Conservation (phyloP, 1,140 invertebrate genomes). For the Metaphire vulgaris region DNA sequence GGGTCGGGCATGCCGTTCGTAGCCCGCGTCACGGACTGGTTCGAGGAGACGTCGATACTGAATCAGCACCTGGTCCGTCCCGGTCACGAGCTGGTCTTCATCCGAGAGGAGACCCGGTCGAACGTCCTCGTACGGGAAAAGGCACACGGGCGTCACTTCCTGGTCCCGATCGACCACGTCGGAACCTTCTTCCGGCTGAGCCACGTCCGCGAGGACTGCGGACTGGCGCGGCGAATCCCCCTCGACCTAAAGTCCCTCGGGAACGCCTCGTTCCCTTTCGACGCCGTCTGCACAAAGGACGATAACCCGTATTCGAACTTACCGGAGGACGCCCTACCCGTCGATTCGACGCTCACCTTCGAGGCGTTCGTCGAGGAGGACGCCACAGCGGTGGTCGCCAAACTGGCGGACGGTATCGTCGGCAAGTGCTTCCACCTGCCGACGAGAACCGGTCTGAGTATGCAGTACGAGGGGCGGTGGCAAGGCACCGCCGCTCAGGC, state of each 20-base stretch:
- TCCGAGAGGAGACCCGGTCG: not conserved
- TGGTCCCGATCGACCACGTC: not conserved
- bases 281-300: not conserved
- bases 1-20: not conserved
- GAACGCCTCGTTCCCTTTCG: not conserved
- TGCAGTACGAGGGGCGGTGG: not conserved
- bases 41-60: not conserved
- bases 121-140: not conserved
- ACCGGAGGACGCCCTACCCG: not conserved
- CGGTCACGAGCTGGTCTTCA: not conserved
- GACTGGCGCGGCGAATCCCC: not conserved
- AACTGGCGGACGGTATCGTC: not conserved
- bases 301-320: not conserved
- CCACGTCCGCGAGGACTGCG: not conserved
- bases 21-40: not conserved
- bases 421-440: not conserved
- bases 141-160: not conserved
- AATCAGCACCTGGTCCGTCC: not conserved
- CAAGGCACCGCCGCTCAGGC: too few species aligned
- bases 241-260: not conserved
- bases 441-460: not conserved
- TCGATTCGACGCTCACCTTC: not conserved
- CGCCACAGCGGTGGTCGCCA: not conserved
- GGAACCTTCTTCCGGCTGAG: not conserved
- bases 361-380: not conserved